Evolutionary conservation across 2,888 invertebrate species (phyloP).

Genomic region (Azorinus chamasolen): DNA sequence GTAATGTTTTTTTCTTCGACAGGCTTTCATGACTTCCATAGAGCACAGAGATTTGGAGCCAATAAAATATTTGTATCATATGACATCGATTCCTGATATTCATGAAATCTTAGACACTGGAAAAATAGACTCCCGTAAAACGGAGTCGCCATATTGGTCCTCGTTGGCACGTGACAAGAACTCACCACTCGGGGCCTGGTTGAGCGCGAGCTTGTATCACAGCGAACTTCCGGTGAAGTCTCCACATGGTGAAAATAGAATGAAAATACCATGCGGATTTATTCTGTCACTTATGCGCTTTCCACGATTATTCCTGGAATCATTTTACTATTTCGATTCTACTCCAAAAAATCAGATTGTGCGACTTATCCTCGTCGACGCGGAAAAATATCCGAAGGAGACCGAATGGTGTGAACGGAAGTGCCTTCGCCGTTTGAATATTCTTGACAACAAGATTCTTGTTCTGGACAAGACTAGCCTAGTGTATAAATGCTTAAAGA

Average conservation of each 20-base stretch:
- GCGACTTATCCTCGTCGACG: slow-evolving; percentile 52
- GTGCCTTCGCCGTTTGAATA: slow-evolving; percentile 48
- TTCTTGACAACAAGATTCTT: slow-evolving; percentile 51
- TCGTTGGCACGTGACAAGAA: slow-evolving; percentile 46
- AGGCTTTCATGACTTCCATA: slow-evolving; percentile 53
- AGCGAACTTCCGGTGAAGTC: slow-evolving; percentile 47
- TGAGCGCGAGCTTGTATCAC: slow-evolving; percentile 50
- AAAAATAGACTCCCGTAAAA: slow-evolving; percentile 39
- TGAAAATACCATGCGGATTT: slow-evolving; percentile 56
- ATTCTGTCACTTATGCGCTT: slow-evolving; percentile 42
- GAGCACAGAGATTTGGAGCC: slow-evolving; percentile 42
- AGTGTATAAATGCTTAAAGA: slow-evolving; percentile 37
- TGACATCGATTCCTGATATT: slow-evolving; percentile 41
- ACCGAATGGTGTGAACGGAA: slow-evolving; percentile 49
- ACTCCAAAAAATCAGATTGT: slow-evolving; percentile 52
- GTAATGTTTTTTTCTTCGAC: slow-evolving; percentile 1
- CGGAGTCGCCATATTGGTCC: slow-evolving; percentile 55
- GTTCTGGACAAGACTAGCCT: slow-evolving; percentile 35
- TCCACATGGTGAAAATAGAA: slow-evolving; percentile 49
- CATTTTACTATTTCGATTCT: slow-evolving; percentile 56
- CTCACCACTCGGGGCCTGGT: slow-evolving; percentile 60
- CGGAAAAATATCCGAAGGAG: slow-evolving; percentile 37
- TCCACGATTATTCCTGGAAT: slow-evolving; percentile 51
- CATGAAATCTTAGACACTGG: slow-evolving; percentile 49
- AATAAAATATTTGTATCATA: slow-evolving; percentile 51